These are phyloP conservation scores for Laupala kohalensis DNA, from an alignment of 1,140 invertebrate species.

Conservation along the genomic window DNA sequence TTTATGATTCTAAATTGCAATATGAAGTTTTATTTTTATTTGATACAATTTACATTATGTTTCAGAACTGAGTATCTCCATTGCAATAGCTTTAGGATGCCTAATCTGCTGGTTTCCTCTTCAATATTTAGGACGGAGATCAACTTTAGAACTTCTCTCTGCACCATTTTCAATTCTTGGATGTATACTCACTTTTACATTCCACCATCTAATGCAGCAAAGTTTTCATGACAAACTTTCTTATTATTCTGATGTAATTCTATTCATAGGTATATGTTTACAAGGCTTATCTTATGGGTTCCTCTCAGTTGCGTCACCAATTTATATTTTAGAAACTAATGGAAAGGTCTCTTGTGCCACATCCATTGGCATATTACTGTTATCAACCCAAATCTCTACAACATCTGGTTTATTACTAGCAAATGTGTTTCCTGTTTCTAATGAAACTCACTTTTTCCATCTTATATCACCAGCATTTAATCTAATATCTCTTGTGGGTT, in stretches of 20 bases:
- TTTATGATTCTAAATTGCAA: not conserved
- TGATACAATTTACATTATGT: not conserved
- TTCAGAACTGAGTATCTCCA: not conserved
- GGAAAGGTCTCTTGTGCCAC: not conserved
- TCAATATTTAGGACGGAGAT: not conserved
- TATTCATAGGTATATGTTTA: not conserved
- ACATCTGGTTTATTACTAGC: not conserved
- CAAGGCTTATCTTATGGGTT: not conserved
- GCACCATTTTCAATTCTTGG: not conserved
- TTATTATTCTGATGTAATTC: not conserved
- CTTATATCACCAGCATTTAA: not conserved
- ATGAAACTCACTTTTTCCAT: not conserved
- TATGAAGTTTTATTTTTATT: too few relatives aligned
- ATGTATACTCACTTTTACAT: not conserved
- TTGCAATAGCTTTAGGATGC: not conserved
- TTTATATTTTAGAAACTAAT: not conserved
- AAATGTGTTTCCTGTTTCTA: not conserved
- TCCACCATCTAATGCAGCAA: not conserved
- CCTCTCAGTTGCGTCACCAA: not conserved
- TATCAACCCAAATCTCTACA: not conserved
- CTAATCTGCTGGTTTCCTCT: not conserved
- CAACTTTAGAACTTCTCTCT: not conserved
- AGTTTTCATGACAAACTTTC: not conserved
- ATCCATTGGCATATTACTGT: not conserved
- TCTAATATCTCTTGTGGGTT: not conserved